Evolutionary conservation across 2,113 vertebrate genomes (phyloP).

Genomic region (Python bivittatus): DNA sequence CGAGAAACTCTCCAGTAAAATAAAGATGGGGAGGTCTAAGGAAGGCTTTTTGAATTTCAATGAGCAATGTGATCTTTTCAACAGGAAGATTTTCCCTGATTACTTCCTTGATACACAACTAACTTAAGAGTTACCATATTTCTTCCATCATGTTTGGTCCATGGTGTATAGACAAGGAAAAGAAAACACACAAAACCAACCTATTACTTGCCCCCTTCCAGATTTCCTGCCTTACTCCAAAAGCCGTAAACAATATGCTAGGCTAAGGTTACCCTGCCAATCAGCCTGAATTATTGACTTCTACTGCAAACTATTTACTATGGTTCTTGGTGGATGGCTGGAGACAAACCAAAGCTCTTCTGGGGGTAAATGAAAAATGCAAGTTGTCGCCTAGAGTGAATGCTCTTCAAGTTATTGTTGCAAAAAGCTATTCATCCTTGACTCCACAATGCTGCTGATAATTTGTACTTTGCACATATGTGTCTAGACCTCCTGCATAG

Average conservation of each 20-base stretch:
- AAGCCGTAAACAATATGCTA: constrained; percentile 10
- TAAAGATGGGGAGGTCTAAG: constrained; percentile 6
- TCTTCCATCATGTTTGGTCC: constrained; percentile 2
- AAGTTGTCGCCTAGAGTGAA: constrained; percentile 16
- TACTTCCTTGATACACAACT: constrained; percentile 4
- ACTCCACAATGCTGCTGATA: constrained; percentile 26
- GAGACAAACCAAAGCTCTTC: constrained; percentile 29
- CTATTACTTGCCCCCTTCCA: background rate
- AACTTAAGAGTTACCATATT: constrained; percentile 8
- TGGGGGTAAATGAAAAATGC: constrained; percentile 26
- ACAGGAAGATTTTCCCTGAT: background rate
- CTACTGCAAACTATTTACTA: constrained; percentile 28
- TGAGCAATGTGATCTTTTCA: constrained; percentile 30
- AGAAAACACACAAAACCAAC: background rate
- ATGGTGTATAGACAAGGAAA: background rate
- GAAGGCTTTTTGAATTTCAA: constrained; percentile 27
- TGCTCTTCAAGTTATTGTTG: constrained; percentile 26
- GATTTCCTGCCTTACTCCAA: constrained; percentile 21
- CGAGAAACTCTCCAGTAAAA: constrained; percentile 5
- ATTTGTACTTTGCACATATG: constrained; percentile 24
- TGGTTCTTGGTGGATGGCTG: constrained; percentile 11
- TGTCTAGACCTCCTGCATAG: constrained; percentile 4
- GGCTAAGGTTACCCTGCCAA: constrained; percentile 27
- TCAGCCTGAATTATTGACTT: constrained; percentile 27
- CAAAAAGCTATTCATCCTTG: constrained; percentile 22